Conservation (phyloP, 2,797 vertebrate species). For the Pangasius mekongensis region DNA sequence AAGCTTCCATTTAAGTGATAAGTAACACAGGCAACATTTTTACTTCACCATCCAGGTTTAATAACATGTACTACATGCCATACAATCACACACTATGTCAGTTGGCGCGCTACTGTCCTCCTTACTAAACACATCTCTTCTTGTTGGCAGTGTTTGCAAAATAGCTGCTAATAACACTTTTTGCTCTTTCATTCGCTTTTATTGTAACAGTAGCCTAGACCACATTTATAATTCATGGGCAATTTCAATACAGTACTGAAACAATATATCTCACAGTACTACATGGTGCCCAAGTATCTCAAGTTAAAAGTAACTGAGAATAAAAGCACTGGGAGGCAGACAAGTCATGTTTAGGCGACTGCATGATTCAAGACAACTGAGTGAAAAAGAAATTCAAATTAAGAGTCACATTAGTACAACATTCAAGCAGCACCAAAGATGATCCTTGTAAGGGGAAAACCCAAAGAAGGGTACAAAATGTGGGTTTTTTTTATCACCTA, state of each 20-base stretch:
- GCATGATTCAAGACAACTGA: not conserved
- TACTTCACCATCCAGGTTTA: not conserved
- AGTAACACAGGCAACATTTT: not conserved
- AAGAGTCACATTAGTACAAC: not conserved
- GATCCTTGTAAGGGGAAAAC: conserved; percentile 1
- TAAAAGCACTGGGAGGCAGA: not conserved
- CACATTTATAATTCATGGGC: not conserved
- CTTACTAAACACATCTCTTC: not conserved
- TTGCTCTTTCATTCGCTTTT: not conserved
- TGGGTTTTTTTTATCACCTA: not conserved
- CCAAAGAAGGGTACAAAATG: not conserved
- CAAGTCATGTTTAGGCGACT: not conserved
- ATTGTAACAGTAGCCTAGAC: not conserved
- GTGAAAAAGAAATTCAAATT: not conserved
- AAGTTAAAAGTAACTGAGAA: not conserved
- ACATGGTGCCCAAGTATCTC: not conserved
- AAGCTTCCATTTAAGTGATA: not conserved
- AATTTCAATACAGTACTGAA: not conserved
- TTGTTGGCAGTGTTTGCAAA: not conserved
- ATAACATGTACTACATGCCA: not conserved
- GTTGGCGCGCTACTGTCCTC: not conserved
- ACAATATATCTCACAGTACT: not conserved
- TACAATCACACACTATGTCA: not conserved
- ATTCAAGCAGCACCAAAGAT: not conserved
- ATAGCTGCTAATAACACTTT: not conserved